phyloP scores from a whole-genome alignment of 1,140 invertebrate species.

The Oreohelix idahoensis region DNA sequence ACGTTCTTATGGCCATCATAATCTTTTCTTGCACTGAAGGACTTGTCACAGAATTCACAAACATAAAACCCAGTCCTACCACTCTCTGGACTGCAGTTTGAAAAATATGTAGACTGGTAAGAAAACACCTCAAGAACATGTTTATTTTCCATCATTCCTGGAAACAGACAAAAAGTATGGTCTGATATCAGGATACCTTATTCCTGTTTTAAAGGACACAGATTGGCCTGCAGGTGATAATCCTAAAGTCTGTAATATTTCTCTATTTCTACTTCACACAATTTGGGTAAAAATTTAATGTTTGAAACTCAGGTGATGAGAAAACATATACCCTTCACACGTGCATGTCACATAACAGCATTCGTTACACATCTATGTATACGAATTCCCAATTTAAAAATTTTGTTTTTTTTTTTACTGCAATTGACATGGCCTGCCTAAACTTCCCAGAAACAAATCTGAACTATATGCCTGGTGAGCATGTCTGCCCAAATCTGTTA shows the following conservation, averaged over 20 bases:
- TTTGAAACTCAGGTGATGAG: too few species aligned
- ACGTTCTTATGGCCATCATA: conserved; percentile 38
- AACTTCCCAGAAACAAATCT: too few species aligned
- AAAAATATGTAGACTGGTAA: conserved; percentile 13
- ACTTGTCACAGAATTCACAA: conserved; percentile 40
- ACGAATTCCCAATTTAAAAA: too few species aligned
- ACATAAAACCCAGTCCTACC: conserved; percentile 29
- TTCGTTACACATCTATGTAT: too few species aligned
- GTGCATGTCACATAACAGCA: too few species aligned
- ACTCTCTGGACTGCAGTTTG: not conserved
- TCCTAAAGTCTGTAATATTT: not conserved
- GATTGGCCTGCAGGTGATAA: not conserved
- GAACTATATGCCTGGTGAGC: too few species aligned
- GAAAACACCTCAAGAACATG: conserved; percentile 16
- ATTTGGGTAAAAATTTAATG: too few species aligned
- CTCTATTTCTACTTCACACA: too few species aligned
- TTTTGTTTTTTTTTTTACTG: too few species aligned
- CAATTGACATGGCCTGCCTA: too few species aligned
- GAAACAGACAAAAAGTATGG: conserved; percentile 23
- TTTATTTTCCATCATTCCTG: conserved; percentile 10
- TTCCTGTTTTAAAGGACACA: not conserved
- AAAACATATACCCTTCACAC: too few species aligned
- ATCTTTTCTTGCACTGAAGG: conserved; percentile 23
- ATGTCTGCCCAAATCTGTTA: too few species aligned
- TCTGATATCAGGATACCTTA: not conserved